Conservation (phyloP, 2,113 vertebrate species). For the Oenanthe melanoleuca region DNA sequence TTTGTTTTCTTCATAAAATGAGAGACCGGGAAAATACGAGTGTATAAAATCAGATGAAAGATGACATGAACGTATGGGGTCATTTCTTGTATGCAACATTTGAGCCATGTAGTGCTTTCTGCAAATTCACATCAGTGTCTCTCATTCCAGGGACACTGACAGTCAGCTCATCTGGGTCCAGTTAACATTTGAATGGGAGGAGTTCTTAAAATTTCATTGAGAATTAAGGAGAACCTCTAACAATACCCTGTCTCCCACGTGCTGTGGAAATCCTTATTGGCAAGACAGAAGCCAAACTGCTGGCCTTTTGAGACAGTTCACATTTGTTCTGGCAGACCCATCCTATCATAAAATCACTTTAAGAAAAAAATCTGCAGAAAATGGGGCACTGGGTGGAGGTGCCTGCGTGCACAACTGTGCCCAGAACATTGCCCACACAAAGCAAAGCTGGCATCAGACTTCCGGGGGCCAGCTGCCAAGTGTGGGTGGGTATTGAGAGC, state of each 20-base stretch:
- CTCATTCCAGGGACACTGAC: not conserved
- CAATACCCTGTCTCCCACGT: not conserved
- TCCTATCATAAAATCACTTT: not conserved
- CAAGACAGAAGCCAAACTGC: not conserved
- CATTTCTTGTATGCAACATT: not conserved
- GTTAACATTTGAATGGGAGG: not conserved
- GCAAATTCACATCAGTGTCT: not conserved
- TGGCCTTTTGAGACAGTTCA: not conserved
- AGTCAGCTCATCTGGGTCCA: not conserved
- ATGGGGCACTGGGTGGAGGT: conserved; percentile 27
- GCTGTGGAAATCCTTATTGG: not conserved
- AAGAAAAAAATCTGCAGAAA: not conserved
- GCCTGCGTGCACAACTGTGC: not conserved
- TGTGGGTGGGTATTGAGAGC: not conserved
- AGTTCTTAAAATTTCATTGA: not conserved
- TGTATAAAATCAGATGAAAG: not conserved
- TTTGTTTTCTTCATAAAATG: not conserved
- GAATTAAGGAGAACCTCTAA: not conserved
- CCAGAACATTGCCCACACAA: not conserved
- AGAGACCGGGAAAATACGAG: not conserved
- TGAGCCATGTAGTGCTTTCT: not conserved
- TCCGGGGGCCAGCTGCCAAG: not conserved
- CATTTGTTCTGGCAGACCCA: not conserved
- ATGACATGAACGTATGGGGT: fast-evolving
- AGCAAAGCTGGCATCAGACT: conserved; percentile 24